A percentile compares a stretch with the other conserved stretches of the same genome.
Evolutionary conservation across 1,140 invertebrate genomes (phyloP).

Genomic region (Pseudachorutes palmiensis): DNA sequence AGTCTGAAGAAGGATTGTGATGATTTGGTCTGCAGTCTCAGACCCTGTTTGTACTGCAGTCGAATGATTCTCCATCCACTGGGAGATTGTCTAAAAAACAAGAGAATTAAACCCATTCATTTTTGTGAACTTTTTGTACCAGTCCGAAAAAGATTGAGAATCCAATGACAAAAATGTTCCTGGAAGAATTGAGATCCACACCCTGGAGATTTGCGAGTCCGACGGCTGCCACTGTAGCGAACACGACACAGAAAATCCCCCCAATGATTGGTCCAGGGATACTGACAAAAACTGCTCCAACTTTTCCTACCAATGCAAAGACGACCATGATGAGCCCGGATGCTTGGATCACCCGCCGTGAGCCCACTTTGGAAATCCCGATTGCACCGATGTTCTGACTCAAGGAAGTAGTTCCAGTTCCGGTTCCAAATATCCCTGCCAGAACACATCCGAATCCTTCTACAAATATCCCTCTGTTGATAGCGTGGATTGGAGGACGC

Average conservation of each 20-base stretch:
- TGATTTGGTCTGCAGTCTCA: slow-evolving; percentile 55
- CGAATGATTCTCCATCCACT: slow-evolving; percentile 62
- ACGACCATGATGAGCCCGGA: slow-evolving; percentile 44
- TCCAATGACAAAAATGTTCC: slow-evolving; percentile 30
- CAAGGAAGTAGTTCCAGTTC: slow-evolving; percentile 37
- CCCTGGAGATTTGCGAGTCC: slow-evolving; percentile 33
- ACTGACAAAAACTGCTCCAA: slow-evolving; percentile 47
- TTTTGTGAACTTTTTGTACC: background rate
- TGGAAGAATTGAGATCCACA: slow-evolving; percentile 26
- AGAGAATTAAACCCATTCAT: background rate
- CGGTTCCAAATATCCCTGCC: slow-evolving; percentile 45
- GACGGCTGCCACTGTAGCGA: slow-evolving; percentile 44
- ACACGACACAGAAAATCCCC: slow-evolving; percentile 45
- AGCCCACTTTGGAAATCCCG: slow-evolving; percentile 49
- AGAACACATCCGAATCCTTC: slow-evolving; percentile 48
- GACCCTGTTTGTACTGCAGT: slow-evolving; percentile 60
- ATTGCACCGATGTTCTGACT: slow-evolving; percentile 49
- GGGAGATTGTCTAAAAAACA: slow-evolving; percentile 48
- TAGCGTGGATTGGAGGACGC: slow-evolving; percentile 43
- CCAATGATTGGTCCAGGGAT: slow-evolving; percentile 49
- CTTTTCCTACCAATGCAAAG: slow-evolving; percentile 44
- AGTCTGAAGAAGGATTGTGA: slow-evolving; percentile 45
- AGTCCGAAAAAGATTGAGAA: slow-evolving; percentile 28
- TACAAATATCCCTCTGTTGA: slow-evolving; percentile 47
- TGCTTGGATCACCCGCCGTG: slow-evolving; percentile 45